Evolutionary conservation across 2,797 vertebrate species (phyloP).

Genomic region (Choloepus didactylus): DNA sequence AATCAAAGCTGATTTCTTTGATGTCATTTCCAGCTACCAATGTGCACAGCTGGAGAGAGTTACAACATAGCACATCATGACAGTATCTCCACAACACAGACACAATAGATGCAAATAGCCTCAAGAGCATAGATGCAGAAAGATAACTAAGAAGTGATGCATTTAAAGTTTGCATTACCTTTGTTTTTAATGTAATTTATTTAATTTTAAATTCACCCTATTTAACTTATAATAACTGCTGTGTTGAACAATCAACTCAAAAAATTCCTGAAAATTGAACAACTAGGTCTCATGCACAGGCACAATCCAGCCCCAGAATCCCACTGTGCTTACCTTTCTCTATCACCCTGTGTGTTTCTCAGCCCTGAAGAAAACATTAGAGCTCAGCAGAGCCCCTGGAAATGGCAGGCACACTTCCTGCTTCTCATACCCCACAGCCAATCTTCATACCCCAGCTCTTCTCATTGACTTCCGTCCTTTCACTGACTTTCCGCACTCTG

Average conservation of each 20-base stretch:
- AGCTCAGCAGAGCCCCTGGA: neutral
- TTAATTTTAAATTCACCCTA: neutral
- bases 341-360: neutral
- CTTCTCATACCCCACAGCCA: neutral
- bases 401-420: neutral
- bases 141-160: neutral
- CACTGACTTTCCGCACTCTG: neutral
- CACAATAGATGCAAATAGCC: accelerated
- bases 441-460: neutral
- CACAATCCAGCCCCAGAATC: too few species aligned
- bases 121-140: neutral
- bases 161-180: neutral
- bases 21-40: neutral
- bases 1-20: neutral
- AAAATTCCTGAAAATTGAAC: neutral
- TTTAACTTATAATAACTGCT: neutral
- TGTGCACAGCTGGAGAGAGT: neutral
- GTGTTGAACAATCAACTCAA: neutral
- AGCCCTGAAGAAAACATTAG: accelerated
- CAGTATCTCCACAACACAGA: neutral
- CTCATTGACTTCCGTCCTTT: neutral
- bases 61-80: neutral
- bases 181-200: neutral
- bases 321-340: neutral
- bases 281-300: too few species aligned